Evolutionary conservation across 53 echinoderm and acorn worm genomes (phyloP), one percentile per base, ranked within the genome.

Genomic region (Mesocentrotus franciscanus): DNA sequence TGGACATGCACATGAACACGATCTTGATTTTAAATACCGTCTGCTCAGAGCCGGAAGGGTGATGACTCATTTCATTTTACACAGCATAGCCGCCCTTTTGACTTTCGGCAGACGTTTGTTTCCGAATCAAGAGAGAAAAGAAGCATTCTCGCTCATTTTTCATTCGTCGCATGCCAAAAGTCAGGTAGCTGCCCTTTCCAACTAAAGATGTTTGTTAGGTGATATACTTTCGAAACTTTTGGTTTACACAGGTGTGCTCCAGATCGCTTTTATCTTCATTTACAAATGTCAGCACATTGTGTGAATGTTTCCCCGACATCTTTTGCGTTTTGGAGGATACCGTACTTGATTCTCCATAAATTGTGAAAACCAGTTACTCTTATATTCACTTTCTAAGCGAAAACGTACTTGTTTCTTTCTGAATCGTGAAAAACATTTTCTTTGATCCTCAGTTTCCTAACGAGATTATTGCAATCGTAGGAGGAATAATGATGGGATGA

Each of bases 111-210:
- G 68, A 68, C 68, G 68, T 18, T 68, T 6, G 6, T 68, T 24
- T 76, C 4, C 76, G 30, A 13, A 76, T 76, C 32, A 30, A 76
- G 30, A 76, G 33, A 76, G 12, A 76, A 76, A 76, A 76, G 12
- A 10, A 68, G 24, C 76, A 4, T 12, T 32, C 4, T 13, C 10
- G 13, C 14, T 42, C 16, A 5, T 20, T 42, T 76, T 81, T 36
- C 6, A 1, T 20, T 5, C 30, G 18, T 42, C 11, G 36, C 18
- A 36, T 42, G 18, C 9, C 42, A 81, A 81, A 33, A 39, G 81
- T 81, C 81, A 81, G 81, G 81, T 81, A 39, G 42, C 42, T 81
- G 81, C 81, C 81, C 81, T 36, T 42, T 81, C 9, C 16, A 81
- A 36, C 81, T 81, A 39, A 36, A 81, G 81, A 81, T 36, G 81